Base-by-base conservation (phyloP, 2,888 invertebrate species). In the Ormyrus pomaceus region DNA sequence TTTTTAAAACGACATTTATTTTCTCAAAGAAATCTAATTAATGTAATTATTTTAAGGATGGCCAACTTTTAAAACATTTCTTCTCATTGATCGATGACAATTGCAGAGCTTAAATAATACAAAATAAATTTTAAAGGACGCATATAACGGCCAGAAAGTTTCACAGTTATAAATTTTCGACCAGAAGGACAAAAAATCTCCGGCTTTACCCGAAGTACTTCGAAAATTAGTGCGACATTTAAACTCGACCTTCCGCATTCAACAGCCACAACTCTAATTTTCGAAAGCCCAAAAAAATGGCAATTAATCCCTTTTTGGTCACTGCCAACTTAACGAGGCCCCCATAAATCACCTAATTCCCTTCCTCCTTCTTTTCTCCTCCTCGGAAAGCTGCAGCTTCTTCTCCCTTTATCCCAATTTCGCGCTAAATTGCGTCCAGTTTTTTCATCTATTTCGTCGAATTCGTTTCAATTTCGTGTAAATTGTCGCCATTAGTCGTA, bases 341-440 rank as follows among this genome's bases (percentile, higher is more conserved):
- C 58, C 62, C 13, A 65, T 74, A 74, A 74, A 65, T 74, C 73
- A 74, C 73, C 65, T n/a, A 65, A 65, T 13, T 62, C 10, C 19
- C 10, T 48, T n/a, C 0, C 53, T 34, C 34, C 34, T 7, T 13
- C 9, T 61, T 53, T 72, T 13, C 46, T 6, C 6, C 45, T 53
- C 51, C 53, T 53, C 19, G 10, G n/a, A 50, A 10, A 6, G 13
- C 61, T 13, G 34, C 59, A 5, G n/a, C 3, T 4, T 9, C 46
- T 56, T 10, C 55, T 45, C 45, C 13, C 62, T 45, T 34, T 3
- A 34, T 34, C 34, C 34, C 34, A 34, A 34, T 34, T 34, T 34
- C 34, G 34, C 34, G 34, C 34, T 34, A 34, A 34, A 34, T 34
- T 34, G 34, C 34, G 34, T 34, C 11, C 62, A 34, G 34, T 62